Base-by-base conservation (phyloP, 2,797 vertebrate genomes). In the Crenichthys baileyi region DNA sequence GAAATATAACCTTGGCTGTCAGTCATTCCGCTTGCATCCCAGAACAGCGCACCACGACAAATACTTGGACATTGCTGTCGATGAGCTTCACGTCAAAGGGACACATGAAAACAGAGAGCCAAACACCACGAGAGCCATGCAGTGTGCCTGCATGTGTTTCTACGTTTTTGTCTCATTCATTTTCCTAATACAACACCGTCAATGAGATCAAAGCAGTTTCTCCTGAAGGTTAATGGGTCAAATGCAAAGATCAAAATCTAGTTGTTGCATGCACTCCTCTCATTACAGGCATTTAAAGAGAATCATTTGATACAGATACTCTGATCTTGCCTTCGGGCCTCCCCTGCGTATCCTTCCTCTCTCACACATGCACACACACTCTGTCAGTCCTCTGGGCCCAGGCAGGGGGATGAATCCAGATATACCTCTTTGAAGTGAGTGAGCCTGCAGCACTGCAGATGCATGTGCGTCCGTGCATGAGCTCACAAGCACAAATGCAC, bases 171-270 rank as follows among this genome's bases (percentile, higher is more conserved):
- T 79, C 61, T 82, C 63, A 78, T 93, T 77, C 72, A 92, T 94
- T 93, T 93, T 90, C 81, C 92, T 79, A 75, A 81, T 13, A 20
- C 85, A 87, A 81, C 87, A 73, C 81, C 82, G 80, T 83, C 78
- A 61, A 73, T 20, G 76, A 88, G 88, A 94, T 91, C 89, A 94
- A 85, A 91, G 88, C 72, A 60, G 78, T 85, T 85, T 80, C 85
- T 88, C 84, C 86, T 91, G 88, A 94, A 94, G 92, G 93, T 94
- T 94, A 94, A 94, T 91, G 81, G 93, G 94, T 95, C 94, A 95
- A 95, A 93, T 75, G 85, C 65, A 68, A 80, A 84, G 91, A 93
- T 94, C 94, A 92, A 81, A 93, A 91, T 89, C 80, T 85, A 72
- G 90, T 92, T 95, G 93, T 93, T 91, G 87, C 90, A 82, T 90